These are phyloP conservation scores for Megaptera novaeangliae DNA, from an alignment of 2,113 vertebrate species.

Conservation along the genomic window DNA sequence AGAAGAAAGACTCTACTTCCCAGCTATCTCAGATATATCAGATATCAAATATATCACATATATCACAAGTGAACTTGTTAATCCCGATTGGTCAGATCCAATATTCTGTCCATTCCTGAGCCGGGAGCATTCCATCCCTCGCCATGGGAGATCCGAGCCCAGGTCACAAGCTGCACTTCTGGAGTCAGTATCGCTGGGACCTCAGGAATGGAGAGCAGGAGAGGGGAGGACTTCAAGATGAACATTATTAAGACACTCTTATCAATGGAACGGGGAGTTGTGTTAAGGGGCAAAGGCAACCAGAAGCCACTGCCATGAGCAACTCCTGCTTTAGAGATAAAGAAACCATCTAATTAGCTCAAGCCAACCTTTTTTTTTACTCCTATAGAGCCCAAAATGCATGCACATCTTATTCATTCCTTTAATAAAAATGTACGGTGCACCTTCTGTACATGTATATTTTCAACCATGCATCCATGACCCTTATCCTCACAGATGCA, in stretches of 20 bases:
- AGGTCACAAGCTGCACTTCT: background rate
- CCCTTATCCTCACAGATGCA: background rate
- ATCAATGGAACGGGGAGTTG: background rate
- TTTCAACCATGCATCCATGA: background rate
- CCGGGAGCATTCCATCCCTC: background rate
- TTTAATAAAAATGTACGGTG: background rate
- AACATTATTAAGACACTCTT: background rate
- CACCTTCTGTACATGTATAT: background rate
- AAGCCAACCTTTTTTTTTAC: background rate
- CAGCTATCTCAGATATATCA: background rate
- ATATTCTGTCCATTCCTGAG: background rate
- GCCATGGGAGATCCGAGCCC: background rate
- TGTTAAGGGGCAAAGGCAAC: background rate
- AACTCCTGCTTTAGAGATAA: background rate
- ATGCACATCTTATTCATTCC: background rate
- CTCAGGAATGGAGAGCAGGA: background rate
- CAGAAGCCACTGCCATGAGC: background rate
- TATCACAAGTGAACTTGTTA: background rate
- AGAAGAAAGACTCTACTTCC: background rate
- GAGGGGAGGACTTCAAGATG: background rate
- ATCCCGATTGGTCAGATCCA: background rate
- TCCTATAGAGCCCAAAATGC: background rate
- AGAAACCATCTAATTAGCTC: background rate
- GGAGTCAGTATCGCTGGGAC: background rate
- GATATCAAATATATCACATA: background rate